Conservation (phyloP, 2,113 vertebrate species). For the Ariopsis seemanni region DNA sequence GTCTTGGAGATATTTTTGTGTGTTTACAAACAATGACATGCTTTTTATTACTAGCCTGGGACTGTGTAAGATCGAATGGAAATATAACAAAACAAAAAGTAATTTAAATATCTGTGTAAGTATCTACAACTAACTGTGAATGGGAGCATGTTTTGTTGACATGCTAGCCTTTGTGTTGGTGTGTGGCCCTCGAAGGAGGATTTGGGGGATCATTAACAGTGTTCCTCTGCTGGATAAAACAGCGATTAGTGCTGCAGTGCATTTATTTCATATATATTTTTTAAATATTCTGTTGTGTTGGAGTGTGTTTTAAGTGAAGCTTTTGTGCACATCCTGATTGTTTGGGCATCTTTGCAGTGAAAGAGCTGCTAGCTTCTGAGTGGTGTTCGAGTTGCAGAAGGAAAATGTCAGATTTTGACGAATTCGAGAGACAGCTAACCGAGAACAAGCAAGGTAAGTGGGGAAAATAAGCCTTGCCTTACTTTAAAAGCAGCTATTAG, state of each 20-base stretch:
- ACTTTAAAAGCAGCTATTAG: neutral
- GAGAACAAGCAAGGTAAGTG: constrained; percentile 86
- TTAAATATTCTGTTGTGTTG: neutral
- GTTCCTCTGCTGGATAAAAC: neutral
- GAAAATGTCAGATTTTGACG: constrained; percentile 88
- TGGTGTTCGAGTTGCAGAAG: neutral
- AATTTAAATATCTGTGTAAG: neutral
- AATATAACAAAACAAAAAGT: neutral
- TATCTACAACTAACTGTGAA: neutral
- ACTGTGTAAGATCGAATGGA: neutral
- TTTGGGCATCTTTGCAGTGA: neutral
- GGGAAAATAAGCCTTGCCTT: neutral
- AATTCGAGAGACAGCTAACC: constrained; percentile 87
- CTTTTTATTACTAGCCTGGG: neutral
- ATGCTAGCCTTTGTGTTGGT: constrained; percentile 29
- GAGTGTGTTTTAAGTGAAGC: neutral
- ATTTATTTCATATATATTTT: neutral
- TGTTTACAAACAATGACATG: neutral
- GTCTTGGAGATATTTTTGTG: neutral
- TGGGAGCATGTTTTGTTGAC: constrained; percentile 12
- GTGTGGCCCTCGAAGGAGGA: neutral
- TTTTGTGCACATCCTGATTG: neutral
- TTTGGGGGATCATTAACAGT: neutral
- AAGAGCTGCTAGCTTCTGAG: neutral
- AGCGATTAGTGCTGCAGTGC: neutral